Percentiles rank a stretch among this genome's conserved stretches.
These are phyloP conservation scores for Vimba vimba DNA, from an alignment of 2,113 vertebrate genomes.

Conservation along the genomic window DNA sequence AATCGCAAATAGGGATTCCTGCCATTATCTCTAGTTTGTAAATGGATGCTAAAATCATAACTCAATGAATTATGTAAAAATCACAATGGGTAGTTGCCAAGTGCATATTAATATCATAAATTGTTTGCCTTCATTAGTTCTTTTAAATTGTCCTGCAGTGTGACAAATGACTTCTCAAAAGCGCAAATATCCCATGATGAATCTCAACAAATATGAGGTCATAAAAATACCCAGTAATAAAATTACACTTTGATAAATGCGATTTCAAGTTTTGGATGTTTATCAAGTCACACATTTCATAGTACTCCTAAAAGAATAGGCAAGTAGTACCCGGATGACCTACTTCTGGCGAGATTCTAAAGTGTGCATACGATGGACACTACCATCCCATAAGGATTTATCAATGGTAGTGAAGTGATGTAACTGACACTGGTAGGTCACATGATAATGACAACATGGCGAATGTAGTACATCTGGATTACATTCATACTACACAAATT, in stretches of 20 bases:
- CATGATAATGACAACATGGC: no score
- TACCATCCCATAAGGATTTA: no score
- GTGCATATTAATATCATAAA: background rate
- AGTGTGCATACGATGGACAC: no score
- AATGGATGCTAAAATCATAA: background rate
- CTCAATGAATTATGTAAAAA: conserved; percentile 22
- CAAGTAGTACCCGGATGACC: no score
- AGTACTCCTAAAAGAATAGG: no score
- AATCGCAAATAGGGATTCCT: background rate
- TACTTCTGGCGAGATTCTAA: no score
- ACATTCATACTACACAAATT: no score
- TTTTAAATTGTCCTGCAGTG: conserved; percentile 14
- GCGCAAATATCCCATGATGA: background rate
- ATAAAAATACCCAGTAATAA: background rate
- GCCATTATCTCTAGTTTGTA: conserved; percentile 1
- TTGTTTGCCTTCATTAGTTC: conserved; percentile 9
- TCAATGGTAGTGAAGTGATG: no score
- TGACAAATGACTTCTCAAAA: background rate
- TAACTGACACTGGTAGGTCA: no score
- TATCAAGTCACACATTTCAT: background rate
- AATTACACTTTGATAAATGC: background rate
- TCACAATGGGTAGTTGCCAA: conserved; percentile 17
- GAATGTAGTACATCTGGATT: no score
- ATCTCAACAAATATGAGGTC: conserved; percentile 3
- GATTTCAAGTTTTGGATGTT: background rate